Percentiles rank a stretch among this genome's conserved stretches.
phyloP scores from a whole-genome alignment of 2,113 vertebrate genomes.

The Chrysochloris asiatica region DNA sequence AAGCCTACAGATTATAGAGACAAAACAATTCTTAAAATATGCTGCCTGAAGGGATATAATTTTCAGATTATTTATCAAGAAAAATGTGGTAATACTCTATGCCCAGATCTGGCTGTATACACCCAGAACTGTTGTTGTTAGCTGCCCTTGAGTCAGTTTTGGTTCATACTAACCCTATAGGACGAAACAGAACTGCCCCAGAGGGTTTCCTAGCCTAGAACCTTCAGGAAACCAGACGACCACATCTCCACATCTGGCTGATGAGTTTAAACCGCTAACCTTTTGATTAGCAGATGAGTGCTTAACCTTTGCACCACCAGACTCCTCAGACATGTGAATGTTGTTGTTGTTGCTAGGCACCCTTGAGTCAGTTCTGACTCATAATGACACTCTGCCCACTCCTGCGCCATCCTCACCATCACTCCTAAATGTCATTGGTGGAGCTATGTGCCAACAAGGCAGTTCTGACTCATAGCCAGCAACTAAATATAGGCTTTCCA shows the following conservation, averaged over 20 bases:
- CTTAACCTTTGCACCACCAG: background rate
- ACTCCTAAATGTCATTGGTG: too few species aligned
- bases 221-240: background rate
- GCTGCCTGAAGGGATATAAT: background rate
- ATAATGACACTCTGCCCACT: too few species aligned
- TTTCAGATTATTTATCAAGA: constrained; percentile 53
- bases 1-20: constrained; percentile 35
- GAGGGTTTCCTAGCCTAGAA: background rate
- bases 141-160: background rate
- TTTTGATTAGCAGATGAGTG: background rate
- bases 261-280: background rate
- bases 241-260: rapidly evolving
- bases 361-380: too few species aligned
- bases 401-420: too few species aligned
- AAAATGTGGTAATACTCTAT: background rate
- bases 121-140: background rate
- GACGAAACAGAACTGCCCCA: too few species aligned
- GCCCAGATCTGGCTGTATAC: too few species aligned
- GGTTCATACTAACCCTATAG: background rate
- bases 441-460: too few species aligned
- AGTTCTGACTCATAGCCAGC: too few species aligned
- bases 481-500: too few species aligned
- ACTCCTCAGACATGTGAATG: background rate
- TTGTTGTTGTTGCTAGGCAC: too few species aligned
- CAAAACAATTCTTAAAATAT: constrained; percentile 28